Conservation (phyloP, 2,797 vertebrate species). For the Sparus aurata region DNA sequence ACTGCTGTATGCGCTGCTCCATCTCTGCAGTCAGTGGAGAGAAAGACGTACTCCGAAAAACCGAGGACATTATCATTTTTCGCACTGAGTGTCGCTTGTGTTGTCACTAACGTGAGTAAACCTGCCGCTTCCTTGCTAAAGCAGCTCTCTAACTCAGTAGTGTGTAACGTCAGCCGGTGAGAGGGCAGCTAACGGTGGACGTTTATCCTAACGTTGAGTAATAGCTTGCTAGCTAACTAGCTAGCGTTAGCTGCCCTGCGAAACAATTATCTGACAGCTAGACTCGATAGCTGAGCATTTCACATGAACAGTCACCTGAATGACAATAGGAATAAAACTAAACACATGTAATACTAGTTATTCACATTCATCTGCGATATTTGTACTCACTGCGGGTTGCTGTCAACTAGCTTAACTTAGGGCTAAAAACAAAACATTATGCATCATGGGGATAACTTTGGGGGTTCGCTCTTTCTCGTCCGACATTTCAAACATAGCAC, state of each 20-base stretch:
- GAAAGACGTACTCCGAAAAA: slow-evolving; percentile 17
- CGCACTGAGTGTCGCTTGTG: slow-evolving; percentile 24
- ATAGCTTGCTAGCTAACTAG: slow-evolving; percentile 43
- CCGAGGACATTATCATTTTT: slow-evolving; percentile 34
- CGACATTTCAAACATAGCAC: neutral
- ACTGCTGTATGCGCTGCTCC: slow-evolving; percentile 54
- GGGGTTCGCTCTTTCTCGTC: neutral
- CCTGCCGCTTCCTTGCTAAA: neutral
- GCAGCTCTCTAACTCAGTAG: neutral
- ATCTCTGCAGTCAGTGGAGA: slow-evolving; percentile 38
- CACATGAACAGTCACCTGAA: neutral
- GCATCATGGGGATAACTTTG: slow-evolving; percentile 9
- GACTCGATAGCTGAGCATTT: neutral
- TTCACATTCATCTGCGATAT: neutral
- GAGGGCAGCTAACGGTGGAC: slow-evolving; percentile 2
- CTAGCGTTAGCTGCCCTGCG: slow-evolving; percentile 54
- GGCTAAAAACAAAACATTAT: slow-evolving; percentile 66
- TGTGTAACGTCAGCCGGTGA: neutral
- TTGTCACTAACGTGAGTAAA: slow-evolving; percentile 72
- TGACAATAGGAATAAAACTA: neutral
- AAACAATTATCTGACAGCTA: neutral
- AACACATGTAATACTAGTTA: too few relatives aligned
- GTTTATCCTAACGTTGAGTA: neutral
- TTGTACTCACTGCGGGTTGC: too few relatives aligned
- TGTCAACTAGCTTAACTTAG: neutral